Conservation (phyloP, 2,113 vertebrate genomes). For the Myiopsitta monachus region DNA sequence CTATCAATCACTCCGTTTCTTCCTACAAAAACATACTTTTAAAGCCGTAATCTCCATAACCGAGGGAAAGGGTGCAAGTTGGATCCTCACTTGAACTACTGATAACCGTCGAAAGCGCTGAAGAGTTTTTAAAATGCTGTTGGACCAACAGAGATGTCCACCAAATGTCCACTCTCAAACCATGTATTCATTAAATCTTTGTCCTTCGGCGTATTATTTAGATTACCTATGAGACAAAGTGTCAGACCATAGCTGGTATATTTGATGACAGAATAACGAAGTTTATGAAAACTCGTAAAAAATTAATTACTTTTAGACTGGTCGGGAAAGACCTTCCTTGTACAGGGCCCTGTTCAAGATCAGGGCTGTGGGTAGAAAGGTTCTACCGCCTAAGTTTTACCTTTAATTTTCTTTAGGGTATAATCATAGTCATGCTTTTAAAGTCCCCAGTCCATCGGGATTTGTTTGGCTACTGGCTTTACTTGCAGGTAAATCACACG, state of each 20-base stretch:
- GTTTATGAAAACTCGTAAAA: not conserved
- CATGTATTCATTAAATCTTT: not conserved
- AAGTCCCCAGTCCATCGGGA: not conserved
- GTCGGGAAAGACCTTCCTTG: not conserved
- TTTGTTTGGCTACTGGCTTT: not conserved
- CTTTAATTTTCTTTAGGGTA: not conserved
- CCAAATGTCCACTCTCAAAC: not conserved
- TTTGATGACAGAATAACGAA: not conserved
- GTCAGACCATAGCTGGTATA: not conserved
- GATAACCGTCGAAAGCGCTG: accelerated
- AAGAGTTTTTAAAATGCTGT: not conserved
- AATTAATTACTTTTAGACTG: not conserved
- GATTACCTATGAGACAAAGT: not conserved
- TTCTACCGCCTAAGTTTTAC: accelerated
- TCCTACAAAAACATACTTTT: not conserved
- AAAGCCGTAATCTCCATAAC: not conserved
- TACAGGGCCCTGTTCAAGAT: not conserved
- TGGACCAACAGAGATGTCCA: not conserved
- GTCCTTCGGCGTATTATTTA: accelerated
- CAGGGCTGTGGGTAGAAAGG: not conserved
- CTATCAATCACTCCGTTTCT: accelerated
- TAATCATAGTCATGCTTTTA: not conserved
- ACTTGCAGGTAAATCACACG: not conserved
- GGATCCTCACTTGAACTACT: not conserved
- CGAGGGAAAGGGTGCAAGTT: not conserved